phyloP scores from a whole-genome alignment of 2,797 vertebrate species.

The Hypotaenidia philippensis region DNA sequence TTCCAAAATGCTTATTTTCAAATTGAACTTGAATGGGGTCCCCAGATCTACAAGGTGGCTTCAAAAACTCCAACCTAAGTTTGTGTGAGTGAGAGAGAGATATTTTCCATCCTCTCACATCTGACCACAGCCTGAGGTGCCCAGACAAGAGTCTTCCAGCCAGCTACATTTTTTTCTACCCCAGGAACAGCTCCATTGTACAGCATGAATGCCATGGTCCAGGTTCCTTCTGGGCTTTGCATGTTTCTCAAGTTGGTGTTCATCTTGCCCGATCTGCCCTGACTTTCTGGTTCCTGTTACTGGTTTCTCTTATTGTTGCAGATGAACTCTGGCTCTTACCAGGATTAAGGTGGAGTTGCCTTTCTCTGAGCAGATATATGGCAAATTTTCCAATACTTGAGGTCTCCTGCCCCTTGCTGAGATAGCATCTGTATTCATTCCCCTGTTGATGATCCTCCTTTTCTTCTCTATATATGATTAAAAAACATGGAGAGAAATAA shows the following conservation, averaged over 20 bases:
- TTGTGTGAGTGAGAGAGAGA: neutral
- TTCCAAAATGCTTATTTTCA: neutral
- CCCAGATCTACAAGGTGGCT: neutral
- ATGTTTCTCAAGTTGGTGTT: neutral
- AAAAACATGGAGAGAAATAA: neutral
- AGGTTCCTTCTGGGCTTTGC: constrained; percentile 21
- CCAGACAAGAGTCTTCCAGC: neutral
- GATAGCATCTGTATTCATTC: neutral
- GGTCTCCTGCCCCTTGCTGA: neutral
- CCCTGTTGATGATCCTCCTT: neutral
- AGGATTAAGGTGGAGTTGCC: neutral
- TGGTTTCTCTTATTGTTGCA: constrained; percentile 1
- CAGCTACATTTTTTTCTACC: neutral
- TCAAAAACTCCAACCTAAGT: neutral
- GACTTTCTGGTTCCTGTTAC: constrained; percentile 25
- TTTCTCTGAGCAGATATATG: neutral
- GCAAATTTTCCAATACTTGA: neutral
- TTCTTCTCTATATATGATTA: neutral
- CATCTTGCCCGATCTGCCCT: constrained; percentile 27
- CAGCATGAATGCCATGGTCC: neutral
- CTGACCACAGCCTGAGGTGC: neutral
- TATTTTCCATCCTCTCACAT: neutral
- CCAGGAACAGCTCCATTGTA: neutral
- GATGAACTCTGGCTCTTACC: neutral
- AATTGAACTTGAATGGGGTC: neutral